Evolutionary conservation across 2,113 vertebrate genomes (phyloP), one percentile per base, ranked within the genome.

Genomic region (Gopherus evgoodei): DNA sequence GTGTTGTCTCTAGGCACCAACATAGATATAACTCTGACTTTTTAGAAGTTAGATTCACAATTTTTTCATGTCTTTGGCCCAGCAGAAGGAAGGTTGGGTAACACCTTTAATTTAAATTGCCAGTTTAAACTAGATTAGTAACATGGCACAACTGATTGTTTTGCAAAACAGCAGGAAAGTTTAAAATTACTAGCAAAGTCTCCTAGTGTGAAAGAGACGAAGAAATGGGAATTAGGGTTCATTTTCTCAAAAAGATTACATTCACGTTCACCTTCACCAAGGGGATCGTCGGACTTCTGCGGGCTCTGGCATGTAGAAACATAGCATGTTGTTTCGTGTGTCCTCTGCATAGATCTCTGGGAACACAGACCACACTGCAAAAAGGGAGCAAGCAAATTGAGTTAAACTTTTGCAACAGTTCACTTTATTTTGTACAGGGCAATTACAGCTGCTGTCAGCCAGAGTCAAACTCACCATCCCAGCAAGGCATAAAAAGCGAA

Each of bases 81-180:
- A 93, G 62, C 38, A 92, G 94, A 84, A 91, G 81, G 84, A 38
- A 83, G 81, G 53, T n/a, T 31, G 35, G 80, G 11, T 47, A 83
- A 59, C 3, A 22, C 38, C 38, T 53, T 78, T 53, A 27, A 1
- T 62, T 93, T 87, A 86, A 92, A 94, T 27, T 47, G 81, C 17
- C 50, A 49, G 5, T 31, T 57, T 88, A 72, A n/a, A 49, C 91
- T 89, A 29, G 62, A 65, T 65, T 65, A 50, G 57, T 86, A 79
- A 89, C 90, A 10, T 2, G 7, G 57, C 38, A 81, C 14, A 89
- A 83, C 79, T 84, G 35, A 78, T 95, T 83, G 5, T 86, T 84
- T 91, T 21, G 13, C 12, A 84, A 87, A 83, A 59, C 50, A 78
- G 19, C 0, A 1, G 83, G 72, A 27, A 83, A 16, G 3, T 56